Evolutionary conservation across 2,888 invertebrate genomes (phyloP).

Genomic region (Gnatocerus cornutus): DNA sequence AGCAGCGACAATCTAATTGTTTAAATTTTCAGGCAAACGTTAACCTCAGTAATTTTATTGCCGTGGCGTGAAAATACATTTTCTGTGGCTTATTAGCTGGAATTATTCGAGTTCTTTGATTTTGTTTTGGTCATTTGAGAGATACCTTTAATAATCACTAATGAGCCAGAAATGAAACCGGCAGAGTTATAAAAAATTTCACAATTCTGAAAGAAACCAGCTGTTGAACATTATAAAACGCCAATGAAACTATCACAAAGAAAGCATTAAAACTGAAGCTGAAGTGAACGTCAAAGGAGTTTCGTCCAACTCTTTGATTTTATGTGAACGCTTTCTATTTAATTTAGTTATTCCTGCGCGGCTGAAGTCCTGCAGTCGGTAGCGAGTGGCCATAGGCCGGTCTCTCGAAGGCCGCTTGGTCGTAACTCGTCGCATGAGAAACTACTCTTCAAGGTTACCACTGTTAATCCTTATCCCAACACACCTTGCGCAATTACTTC

Average conservation of each 20-base stretch:
- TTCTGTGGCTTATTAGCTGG: no score
- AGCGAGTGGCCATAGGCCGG: slow-evolving; percentile 55
- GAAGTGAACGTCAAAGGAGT: slow-evolving; percentile 34
- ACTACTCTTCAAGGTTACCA: slow-evolving; percentile 63
- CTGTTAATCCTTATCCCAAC: slow-evolving; percentile 48
- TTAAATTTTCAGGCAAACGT: no score
- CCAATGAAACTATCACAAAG: slow-evolving; percentile 28
- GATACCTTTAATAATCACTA: no score
- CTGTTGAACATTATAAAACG: slow-evolving; percentile 23
- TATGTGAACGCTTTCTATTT: slow-evolving; percentile 62
- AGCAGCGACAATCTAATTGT: neutral
- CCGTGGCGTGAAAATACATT: no score
- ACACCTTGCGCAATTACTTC: slow-evolving; percentile 53
- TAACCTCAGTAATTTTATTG: no score
- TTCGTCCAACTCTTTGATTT: slow-evolving; percentile 38
- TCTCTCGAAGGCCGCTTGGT: slow-evolving; percentile 64
- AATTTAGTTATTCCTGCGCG: slow-evolving; percentile 57
- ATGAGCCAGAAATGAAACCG: no score
- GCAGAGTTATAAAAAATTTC: neutral
- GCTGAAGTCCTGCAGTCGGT: slow-evolving; percentile 48
- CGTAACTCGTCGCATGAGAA: slow-evolving; percentile 63
- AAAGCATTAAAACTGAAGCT: slow-evolving; percentile 27
- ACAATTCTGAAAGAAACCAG: neutral
- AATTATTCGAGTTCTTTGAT: no score
- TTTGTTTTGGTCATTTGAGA: no score